Percentiles rank a stretch among this genome's conserved stretches.
phyloP scores from a whole-genome alignment of 1,140 invertebrate species.

The Camponotus vicinus region DNA sequence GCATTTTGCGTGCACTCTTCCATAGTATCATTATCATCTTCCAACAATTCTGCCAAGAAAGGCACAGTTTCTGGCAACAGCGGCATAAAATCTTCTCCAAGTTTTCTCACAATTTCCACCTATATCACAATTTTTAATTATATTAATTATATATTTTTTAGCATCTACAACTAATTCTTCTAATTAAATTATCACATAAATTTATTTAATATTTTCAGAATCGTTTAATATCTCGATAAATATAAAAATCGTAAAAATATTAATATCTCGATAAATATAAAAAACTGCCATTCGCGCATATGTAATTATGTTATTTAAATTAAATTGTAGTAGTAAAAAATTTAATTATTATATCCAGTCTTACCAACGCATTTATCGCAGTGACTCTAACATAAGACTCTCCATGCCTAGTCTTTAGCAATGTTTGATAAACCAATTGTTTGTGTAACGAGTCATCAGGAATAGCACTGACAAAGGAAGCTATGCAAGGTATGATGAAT shows the following conservation, averaged over 20 bases:
- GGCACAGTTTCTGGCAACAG: slow-evolving; percentile 94
- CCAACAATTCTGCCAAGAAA: slow-evolving; percentile 93
- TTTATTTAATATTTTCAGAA: background rate
- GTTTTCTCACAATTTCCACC: slow-evolving; percentile 90
- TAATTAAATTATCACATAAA: background rate
- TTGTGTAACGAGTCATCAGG: slow-evolving; percentile 96
- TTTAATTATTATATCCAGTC: background rate
- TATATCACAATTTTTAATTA: slow-evolving; percentile 79
- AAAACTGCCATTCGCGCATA: slow-evolving; percentile 41
- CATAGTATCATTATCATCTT: slow-evolving; percentile 93
- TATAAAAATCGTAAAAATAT: background rate
- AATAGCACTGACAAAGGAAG: slow-evolving; percentile 92
- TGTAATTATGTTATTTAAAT: slow-evolving; percentile 19
- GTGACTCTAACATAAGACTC: slow-evolving; percentile 86
- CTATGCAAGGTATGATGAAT: slow-evolving; percentile 92
- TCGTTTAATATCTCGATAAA: background rate
- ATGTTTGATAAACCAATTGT: slow-evolving; percentile 94
- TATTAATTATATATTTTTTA: background rate
- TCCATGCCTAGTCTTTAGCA: slow-evolving; percentile 94
- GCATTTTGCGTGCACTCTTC: slow-evolving; percentile 91
- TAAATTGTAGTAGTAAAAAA: slow-evolving; percentile 40
- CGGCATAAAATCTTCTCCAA: slow-evolving; percentile 93
- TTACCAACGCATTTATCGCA: slow-evolving; percentile 81
- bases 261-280: background rate
- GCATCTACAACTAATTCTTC: background rate